Percentiles rank a stretch among this genome's conserved stretches.
Evolutionary conservation across 2,888 invertebrate species (phyloP).

Genomic region (Dromius quadrimaculatus): DNA sequence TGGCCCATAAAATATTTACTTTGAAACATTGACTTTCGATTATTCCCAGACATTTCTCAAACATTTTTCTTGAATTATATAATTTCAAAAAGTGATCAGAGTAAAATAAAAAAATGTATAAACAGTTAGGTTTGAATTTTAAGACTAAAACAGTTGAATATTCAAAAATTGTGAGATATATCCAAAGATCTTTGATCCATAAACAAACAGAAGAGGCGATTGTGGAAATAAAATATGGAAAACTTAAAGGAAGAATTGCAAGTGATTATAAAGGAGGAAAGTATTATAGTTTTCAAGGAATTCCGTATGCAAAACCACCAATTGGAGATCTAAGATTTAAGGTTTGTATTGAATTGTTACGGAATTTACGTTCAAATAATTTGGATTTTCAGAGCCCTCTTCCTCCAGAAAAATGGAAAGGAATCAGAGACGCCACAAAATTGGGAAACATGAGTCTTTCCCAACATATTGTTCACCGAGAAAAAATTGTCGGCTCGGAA

Average conservation of each 20-base stretch:
- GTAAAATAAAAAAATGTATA: too few species aligned
- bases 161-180: too few species aligned
- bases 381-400: slow-evolving; percentile 58
- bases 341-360: slow-evolving; percentile 58
- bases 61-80: too few species aligned
- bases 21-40: too few species aligned
- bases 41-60: too few species aligned
- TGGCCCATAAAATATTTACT: too few species aligned
- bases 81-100: too few species aligned
- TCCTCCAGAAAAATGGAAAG: slow-evolving; percentile 58
- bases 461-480: slow-evolving; percentile 54
- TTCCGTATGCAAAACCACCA: slow-evolving; percentile 65
- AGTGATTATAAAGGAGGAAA: slow-evolving; percentile 58
- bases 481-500: slow-evolving; percentile 57
- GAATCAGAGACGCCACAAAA: slow-evolving; percentile 57
- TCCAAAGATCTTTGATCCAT: too few species aligned
- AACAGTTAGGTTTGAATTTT: too few species aligned
- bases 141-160: too few species aligned
- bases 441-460: slow-evolving; percentile 58
- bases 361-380: too few species aligned
- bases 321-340: slow-evolving; percentile 64
- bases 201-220: slow-evolving; percentile 54
- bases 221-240: slow-evolving; percentile 61
- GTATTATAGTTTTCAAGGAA: slow-evolving; percentile 62
- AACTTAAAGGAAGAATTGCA: slow-evolving; percentile 59